Conservation (phyloP, 37 sponge, comb jelly and placozoan genomes). For the Crambe crambe region DNA sequence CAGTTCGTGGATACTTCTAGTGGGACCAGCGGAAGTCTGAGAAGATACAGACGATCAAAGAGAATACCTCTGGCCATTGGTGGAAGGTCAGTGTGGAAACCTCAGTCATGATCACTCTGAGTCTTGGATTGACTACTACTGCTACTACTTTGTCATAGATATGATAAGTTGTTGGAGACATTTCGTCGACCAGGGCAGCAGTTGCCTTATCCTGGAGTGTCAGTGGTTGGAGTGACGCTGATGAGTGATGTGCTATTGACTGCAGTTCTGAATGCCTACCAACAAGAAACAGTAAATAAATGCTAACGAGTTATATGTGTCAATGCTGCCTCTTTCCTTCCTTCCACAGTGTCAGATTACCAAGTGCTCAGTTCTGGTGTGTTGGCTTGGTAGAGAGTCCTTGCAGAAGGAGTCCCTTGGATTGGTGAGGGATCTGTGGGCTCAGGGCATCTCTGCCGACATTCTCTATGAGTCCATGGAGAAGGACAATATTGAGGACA, state of each 20-base stretch:
- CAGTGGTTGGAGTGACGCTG: slow-evolving; percentile 45
- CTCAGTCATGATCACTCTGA: too few species aligned
- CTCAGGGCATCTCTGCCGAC: slow-evolving; percentile 68
- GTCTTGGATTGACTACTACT: neutral
- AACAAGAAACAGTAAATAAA: slow-evolving; percentile 8
- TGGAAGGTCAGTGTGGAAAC: slow-evolving; percentile 56
- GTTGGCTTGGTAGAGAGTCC: slow-evolving; percentile 66
- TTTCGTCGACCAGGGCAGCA: slow-evolving; percentile 1
- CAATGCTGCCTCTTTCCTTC: neutral
- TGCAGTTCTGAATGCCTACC: neutral
- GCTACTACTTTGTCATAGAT: neutral
- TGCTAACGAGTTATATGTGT: too few species aligned
- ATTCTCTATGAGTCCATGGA: slow-evolving; percentile 52
- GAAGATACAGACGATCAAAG: slow-evolving; percentile 9
- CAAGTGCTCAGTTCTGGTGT: slow-evolving; percentile 66
- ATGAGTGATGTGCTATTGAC: slow-evolving; percentile 26
- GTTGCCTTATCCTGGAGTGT: slow-evolving; percentile 1
- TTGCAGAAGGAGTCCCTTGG: slow-evolving; percentile 54
- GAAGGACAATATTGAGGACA: slow-evolving; percentile 66
- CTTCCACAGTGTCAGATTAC: slow-evolving; percentile 8
- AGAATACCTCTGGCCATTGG: slow-evolving; percentile 58
- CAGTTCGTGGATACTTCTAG: slow-evolving; percentile 26
- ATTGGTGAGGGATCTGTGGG: slow-evolving; percentile 58
- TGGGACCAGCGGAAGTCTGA: neutral
- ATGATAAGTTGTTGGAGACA: slow-evolving; percentile 9